A percentile compares a stretch with the other conserved stretches of the same genome.
These are phyloP conservation scores for Arizona elegans DNA, from an alignment of 2,113 vertebrate genomes.

Conservation along the genomic window DNA sequence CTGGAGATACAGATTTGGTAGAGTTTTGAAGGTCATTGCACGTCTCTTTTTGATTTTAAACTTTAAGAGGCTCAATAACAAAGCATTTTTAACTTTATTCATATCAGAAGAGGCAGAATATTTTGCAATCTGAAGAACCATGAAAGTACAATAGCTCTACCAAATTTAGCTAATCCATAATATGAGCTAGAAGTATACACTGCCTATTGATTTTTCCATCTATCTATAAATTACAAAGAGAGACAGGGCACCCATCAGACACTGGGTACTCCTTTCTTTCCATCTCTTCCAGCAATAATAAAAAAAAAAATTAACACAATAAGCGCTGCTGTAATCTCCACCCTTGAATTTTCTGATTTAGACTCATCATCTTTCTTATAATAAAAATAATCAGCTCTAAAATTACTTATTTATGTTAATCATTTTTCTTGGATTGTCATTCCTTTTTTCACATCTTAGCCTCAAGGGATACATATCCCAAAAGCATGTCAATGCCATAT, in stretches of 20 bases:
- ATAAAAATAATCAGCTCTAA: not conserved
- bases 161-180: not conserved
- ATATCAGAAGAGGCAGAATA: not conserved
- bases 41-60: not conserved
- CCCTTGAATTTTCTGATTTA: not conserved
- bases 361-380: not conserved
- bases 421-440: not conserved
- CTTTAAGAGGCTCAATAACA: not conserved
- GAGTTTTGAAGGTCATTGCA: not conserved
- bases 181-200: not conserved
- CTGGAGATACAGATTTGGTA: not conserved
- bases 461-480: not conserved
- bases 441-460: constrained; percentile 29
- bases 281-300: not conserved
- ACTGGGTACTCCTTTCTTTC: not conserved
- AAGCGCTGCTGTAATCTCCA: not conserved
- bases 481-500: not conserved
- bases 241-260: not conserved
- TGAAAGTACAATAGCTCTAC: not conserved
- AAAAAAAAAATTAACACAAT: not conserved
- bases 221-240: not conserved
- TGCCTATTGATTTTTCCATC: not conserved
- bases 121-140: not conserved
- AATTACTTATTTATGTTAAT: not conserved
- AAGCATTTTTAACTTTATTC: not conserved